Base-by-base conservation (phyloP, 37 sponge, comb jelly and placozoan species). In the Chondrilla cf. caribensis region DNA sequence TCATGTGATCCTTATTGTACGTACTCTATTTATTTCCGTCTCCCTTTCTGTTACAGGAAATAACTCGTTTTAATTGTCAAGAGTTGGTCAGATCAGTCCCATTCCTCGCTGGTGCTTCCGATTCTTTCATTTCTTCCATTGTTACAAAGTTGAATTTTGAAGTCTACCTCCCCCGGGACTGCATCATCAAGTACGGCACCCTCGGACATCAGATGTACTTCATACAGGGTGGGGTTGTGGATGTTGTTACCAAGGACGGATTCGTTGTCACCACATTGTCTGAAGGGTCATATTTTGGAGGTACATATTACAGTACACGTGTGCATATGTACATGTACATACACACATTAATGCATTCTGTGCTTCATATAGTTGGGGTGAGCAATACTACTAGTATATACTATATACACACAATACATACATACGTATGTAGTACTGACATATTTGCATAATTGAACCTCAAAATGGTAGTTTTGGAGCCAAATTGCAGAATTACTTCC, bases 271-370 rank as follows among this genome's bases (percentile, higher is more conserved):
- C 67, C 39, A 55, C 77, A 11, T 78, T 89, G 7, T 39, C 36
- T 31, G 89, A 89, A 59, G 89, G 89, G 11, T 80, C 85, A 29
- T 85, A 85, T 58, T 89, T 89, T 89, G 89, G 89, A 77, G 90
- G 90, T 89, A 60, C 32, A n/a, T n/a, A n/a, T n/a, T n/a, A n/a
- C n/a, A n/a, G n/a, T n/a, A n/a, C n/a, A n/a, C 2, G 4, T 68
- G 44, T 9, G 22, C 44, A 32, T 2, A 21, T 66, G 28, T 66
- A 21, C 60, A 59, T 59, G 60, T 59, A 17, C 15, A 54, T 11
- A 18, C 15, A 54, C 17, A 17, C 17, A 18, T 18, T 54, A 54
- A 11, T 26, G 22, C 25, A 3, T 2, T 6, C 4, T 59, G 60
- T 59, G 60, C n/a, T n/a, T n/a, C n/a, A n/a, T n/a, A n/a, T n/a